These are phyloP conservation scores for Himantopus leucocephalus DNA, from an alignment of 2,113 vertebrate genomes.

Conservation along the genomic window DNA sequence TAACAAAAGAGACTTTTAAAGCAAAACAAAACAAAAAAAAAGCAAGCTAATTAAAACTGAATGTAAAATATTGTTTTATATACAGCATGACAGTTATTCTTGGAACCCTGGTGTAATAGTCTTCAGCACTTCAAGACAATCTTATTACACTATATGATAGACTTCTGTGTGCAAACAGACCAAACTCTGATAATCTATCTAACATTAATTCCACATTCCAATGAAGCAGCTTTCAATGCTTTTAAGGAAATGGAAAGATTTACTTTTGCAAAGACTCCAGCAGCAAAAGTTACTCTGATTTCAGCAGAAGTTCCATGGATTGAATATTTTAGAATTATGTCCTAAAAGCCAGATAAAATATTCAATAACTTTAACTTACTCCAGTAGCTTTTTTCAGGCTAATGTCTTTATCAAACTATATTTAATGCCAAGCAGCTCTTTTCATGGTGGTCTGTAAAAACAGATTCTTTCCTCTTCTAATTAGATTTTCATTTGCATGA, in stretches of 20 bases:
- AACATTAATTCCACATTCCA: not conserved
- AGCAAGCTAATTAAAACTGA: not conserved
- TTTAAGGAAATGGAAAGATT: not conserved
- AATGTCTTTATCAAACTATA: not conserved
- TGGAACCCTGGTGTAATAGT: not conserved
- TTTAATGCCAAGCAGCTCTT: not conserved
- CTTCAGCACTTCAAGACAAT: not conserved
- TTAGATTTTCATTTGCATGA: slow-evolving; percentile 38
- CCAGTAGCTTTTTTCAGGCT: not conserved
- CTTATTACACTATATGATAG: not conserved
- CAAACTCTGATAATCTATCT: not conserved
- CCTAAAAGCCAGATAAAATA: not conserved
- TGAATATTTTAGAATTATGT: not conserved
- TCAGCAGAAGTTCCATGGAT: not conserved
- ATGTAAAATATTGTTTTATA: not conserved
- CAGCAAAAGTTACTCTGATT: not conserved
- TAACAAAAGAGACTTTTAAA: not conserved
- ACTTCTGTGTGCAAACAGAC: not conserved
- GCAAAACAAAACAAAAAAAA: not conserved
- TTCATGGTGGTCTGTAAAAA: not conserved
- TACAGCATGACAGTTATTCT: not conserved
- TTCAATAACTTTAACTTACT: not conserved
- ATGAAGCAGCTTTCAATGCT: not conserved
- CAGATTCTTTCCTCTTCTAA: slow-evolving; percentile 37
- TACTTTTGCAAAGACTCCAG: not conserved